Percentiles rank a stretch among this genome's conserved stretches.
Conservation (phyloP, 2,113 vertebrate genomes). For the Andinoacara biseriatus region DNA sequence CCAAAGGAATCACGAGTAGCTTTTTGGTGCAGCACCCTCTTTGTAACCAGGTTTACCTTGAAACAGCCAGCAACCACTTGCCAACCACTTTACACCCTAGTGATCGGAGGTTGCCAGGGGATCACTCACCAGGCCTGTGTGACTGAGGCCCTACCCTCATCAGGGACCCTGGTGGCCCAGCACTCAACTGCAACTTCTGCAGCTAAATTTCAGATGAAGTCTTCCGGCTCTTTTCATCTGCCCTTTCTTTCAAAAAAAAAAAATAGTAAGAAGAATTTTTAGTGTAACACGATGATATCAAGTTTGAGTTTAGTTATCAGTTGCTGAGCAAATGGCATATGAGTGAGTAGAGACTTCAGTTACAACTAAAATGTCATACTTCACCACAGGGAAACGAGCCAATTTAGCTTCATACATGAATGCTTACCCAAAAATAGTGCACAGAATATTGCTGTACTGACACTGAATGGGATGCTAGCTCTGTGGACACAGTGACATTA, state of each 20-base stretch:
- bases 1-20: background rate
- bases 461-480: slow-evolving; percentile 21
- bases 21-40: background rate
- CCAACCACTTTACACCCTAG: background rate
- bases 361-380: background rate
- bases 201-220: background rate
- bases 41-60: background rate
- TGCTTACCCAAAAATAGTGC: background rate
- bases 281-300: background rate
- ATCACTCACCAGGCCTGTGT: background rate
- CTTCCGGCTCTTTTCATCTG: background rate
- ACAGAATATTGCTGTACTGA: background rate
- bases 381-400: background rate
- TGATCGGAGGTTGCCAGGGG: background rate
- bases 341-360: background rate
- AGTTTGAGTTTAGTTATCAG: background rate
- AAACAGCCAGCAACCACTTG: background rate
- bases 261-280: background rate
- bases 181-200: background rate
- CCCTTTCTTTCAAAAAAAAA: background rate
- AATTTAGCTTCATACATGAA: background rate
- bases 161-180: background rate
- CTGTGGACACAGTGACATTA: slow-evolving; percentile 37
- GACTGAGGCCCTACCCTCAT: background rate
- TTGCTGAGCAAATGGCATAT: background rate